A percentile compares a stretch with the other conserved stretches of the same genome.
phyloP scores from a whole-genome alignment of 2,113 vertebrate genomes.

The Halichoerus grypus region DNA sequence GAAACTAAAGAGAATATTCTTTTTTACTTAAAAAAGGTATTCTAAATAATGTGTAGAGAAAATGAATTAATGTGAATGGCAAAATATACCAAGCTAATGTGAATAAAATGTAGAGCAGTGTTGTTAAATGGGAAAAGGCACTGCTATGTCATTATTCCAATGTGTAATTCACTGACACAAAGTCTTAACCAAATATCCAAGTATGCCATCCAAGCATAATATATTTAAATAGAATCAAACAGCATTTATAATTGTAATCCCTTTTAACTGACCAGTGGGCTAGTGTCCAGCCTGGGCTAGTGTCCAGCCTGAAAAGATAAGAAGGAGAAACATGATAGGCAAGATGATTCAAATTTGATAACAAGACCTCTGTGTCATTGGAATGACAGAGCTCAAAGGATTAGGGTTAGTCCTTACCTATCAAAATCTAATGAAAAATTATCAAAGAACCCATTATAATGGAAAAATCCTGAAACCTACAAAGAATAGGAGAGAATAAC shows the following conservation, averaged over 20 bases:
- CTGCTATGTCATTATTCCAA: constrained; percentile 4
- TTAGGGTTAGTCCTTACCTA: neutral
- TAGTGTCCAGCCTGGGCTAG: neutral
- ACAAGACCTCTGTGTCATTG: neutral
- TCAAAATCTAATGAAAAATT: neutral
- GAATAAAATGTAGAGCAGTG: neutral
- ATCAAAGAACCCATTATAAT: neutral
- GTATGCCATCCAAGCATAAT: neutral
- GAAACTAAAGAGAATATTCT: constrained; percentile 7
- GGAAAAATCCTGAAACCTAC: neutral
- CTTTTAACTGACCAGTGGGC: neutral
- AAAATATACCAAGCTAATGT: constrained; percentile 38
- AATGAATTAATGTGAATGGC: constrained; percentile 3
- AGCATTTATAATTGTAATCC: neutral
- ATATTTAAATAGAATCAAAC: constrained; percentile 11
- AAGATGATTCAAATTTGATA: constrained; percentile 53
- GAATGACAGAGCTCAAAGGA: neutral
- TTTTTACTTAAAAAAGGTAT: constrained; percentile 4
- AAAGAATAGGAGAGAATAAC: neutral
- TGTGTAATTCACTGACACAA: constrained; percentile 5
- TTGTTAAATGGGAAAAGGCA: constrained; percentile 35
- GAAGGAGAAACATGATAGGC: neutral
- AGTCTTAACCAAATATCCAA: constrained; percentile 17
- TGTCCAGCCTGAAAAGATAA: neutral
- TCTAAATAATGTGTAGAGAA: neutral